These are phyloP conservation scores for Probosciger aterrimus DNA, from an alignment of 2,113 vertebrate species.

Conservation along the genomic window DNA sequence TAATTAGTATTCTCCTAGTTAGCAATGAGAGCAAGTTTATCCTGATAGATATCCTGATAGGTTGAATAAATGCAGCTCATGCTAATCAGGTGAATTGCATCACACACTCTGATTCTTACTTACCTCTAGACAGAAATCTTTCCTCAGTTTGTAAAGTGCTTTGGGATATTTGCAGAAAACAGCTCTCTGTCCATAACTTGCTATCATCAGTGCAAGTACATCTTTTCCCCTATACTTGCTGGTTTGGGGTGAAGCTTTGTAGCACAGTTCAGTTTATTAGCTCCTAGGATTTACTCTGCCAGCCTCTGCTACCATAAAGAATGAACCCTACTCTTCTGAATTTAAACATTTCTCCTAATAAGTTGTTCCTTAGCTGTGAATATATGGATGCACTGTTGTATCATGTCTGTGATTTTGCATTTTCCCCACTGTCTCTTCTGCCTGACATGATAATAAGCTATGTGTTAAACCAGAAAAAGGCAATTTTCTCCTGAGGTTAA, in stretches of 20 bases:
- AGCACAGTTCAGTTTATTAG: accelerated
- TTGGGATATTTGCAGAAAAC: background rate
- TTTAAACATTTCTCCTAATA: background rate
- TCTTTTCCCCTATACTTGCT: background rate
- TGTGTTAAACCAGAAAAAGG: conserved; percentile 57
- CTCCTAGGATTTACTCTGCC: background rate
- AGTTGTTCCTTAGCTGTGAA: background rate
- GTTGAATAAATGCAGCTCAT: background rate
- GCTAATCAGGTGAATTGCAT: accelerated
- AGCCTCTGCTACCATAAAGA: background rate
- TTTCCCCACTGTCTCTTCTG: conserved; percentile 52
- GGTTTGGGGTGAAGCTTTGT: background rate
- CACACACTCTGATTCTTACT: accelerated
- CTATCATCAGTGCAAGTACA: accelerated
- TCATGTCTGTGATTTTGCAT: background rate
- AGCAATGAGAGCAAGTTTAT: background rate
- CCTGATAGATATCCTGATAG: accelerated
- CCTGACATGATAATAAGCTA: conserved; percentile 56
- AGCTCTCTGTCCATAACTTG: accelerated
- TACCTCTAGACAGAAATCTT: background rate
- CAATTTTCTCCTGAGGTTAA: conserved; percentile 67
- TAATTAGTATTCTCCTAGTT: background rate
- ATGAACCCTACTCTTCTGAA: background rate
- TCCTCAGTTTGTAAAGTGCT: background rate
- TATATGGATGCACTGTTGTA: background rate